Evolutionary conservation across 1,140 invertebrate species (phyloP).

Genomic region (Scaptomyza graminum): DNA sequence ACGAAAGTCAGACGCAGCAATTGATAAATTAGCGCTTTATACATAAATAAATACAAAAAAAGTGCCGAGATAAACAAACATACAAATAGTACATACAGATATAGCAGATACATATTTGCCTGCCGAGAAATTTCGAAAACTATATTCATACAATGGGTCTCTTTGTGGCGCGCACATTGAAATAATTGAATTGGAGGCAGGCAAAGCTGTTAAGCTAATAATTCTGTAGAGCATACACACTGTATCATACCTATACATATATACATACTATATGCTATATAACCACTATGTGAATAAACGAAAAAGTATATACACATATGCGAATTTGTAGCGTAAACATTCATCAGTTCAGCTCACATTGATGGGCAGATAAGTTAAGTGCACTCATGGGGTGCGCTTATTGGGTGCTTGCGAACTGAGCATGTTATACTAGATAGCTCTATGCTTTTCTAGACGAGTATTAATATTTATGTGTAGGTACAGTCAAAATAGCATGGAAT

Average conservation of each 20-base stretch:
- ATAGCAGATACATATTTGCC: constrained; percentile 16
- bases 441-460: neutral
- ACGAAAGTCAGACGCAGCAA: constrained; percentile 69
- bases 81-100: constrained; percentile 10
- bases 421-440: constrained; percentile 3
- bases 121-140: constrained; percentile 59
- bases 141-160: constrained; percentile 63
- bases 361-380: constrained; percentile 47
- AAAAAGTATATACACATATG: constrained; percentile 40
- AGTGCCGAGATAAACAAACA: constrained; percentile 11
- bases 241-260: constrained; percentile 9
- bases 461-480: neutral
- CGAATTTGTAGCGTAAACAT: constrained; percentile 65
- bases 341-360: constrained; percentile 34
- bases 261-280: constrained; percentile 9
- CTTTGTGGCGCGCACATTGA: constrained; percentile 44
- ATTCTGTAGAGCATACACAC: constrained; percentile 21
- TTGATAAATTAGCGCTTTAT: constrained; percentile 65
- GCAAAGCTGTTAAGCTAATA: constrained; percentile 63
- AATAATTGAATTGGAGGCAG: constrained; percentile 78
- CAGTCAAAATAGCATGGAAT: neutral
- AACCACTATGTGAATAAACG: constrained; percentile 12
- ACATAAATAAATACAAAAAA: constrained; percentile 10
- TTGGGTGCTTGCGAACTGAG: constrained; percentile 37
- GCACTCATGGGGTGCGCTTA: constrained; percentile 21